phyloP scores from a whole-genome alignment of 2,113 vertebrate genomes.

The Polyodon spathula region DNA sequence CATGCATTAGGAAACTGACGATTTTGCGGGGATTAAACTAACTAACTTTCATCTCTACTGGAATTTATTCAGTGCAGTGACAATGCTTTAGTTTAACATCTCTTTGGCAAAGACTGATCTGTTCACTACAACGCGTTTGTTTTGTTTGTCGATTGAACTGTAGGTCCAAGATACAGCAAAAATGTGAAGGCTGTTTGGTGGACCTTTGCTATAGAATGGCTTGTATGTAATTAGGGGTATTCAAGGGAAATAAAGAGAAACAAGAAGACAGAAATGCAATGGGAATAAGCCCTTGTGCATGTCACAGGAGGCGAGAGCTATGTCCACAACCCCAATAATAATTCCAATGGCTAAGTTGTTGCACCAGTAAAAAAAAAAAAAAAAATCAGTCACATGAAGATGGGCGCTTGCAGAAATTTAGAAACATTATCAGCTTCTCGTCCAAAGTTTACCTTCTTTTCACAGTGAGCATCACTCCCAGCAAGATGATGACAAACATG shows the following conservation, averaged over 20 bases:
- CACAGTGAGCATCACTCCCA: slow-evolving; percentile 89
- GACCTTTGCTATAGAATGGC: slow-evolving; percentile 22
- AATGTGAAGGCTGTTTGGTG: slow-evolving; percentile 5
- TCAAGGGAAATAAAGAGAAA: slow-evolving; percentile 18
- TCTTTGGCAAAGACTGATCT: too few species aligned
- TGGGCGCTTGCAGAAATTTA: not conserved
- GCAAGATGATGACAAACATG: slow-evolving; percentile 92
- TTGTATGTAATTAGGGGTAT: slow-evolving; percentile 18
- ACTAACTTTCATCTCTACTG: too few species aligned
- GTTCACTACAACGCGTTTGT: not conserved
- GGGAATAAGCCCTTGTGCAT: slow-evolving; percentile 48
- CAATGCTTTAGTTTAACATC: too few species aligned
- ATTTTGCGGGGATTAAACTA: too few species aligned
- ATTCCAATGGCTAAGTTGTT: not conserved
- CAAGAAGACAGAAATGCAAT: slow-evolving; percentile 34
- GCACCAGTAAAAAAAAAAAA: not conserved
- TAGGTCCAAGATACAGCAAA: not conserved
- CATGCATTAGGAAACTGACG: too few species aligned
- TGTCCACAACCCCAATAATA: not conserved
- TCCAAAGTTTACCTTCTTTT: slow-evolving; percentile 80
- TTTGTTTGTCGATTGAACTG: slow-evolving; percentile 7
- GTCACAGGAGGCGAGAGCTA: slow-evolving; percentile 26
- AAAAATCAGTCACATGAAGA: not conserved
- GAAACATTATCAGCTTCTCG: not conserved
- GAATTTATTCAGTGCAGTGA: too few species aligned